Conservation (phyloP, 1,140 invertebrate genomes). For the Oncopodura yosiiana region DNA sequence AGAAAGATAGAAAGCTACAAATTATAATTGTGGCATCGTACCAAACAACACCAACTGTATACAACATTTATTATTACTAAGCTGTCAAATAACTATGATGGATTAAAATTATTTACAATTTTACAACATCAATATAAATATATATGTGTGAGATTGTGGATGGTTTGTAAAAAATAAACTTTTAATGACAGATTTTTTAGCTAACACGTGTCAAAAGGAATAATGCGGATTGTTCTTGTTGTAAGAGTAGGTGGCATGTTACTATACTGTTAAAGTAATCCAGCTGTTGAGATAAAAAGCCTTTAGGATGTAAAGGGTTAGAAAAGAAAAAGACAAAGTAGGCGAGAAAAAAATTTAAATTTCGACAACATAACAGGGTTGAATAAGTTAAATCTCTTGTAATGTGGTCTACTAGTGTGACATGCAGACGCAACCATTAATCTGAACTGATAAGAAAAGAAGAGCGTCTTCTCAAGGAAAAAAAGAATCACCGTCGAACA, state of each 20-base stretch:
- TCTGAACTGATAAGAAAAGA: slow-evolving; percentile 24
- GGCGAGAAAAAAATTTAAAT: slow-evolving; percentile 28
- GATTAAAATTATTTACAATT: background rate
- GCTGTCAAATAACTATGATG: no score
- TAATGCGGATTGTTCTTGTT: background rate
- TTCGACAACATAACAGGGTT: slow-evolving; percentile 12
- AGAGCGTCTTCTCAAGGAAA: slow-evolving; percentile 3
- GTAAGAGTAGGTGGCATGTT: background rate
- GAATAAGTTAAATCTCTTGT: slow-evolving; percentile 2
- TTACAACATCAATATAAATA: no score
- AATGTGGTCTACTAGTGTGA: slow-evolving; percentile 4
- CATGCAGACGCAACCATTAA: slow-evolving; percentile 19
- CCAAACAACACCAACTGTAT: no score
- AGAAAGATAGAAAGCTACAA: no score
- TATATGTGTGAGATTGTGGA: no score
- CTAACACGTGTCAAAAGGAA: no score
- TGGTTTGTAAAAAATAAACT: no score
- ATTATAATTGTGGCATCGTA: no score
- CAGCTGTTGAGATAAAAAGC: slow-evolving; percentile 20
- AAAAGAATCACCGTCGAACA: background rate
- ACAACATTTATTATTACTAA: no score
- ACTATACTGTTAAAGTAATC: slow-evolving; percentile 18
- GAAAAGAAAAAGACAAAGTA: slow-evolving; percentile 26
- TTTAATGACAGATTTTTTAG: no score
- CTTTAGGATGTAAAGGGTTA: no score